Base-by-base conservation (phyloP, 2,113 vertebrate genomes). In the Vulpes vulpes region DNA sequence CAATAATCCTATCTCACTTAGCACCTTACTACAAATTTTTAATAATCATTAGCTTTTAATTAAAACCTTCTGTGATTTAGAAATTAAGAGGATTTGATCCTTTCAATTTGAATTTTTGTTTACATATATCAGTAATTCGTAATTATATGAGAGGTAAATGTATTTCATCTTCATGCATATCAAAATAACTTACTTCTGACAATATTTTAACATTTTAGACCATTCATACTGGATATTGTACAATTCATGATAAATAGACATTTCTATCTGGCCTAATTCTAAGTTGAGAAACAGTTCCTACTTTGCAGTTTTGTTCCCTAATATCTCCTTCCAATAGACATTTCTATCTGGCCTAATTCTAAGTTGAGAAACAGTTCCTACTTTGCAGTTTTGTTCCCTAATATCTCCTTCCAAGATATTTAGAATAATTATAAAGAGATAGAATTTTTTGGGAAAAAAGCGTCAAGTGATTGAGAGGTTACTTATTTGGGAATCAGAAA, bases 61-160 rank as follows among this genome's bases (percentile, higher is more conserved):
- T 94, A 62, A 65, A 90, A 51, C 22, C 10, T 32, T 71, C 43
- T 30, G 3, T 89, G 55, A 64, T 14, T 76, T 90, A 60, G 32
- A 64, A 57, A 84, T 53, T 74, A 79, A 22, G 11, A 80, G 32
- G 17, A 65, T 16, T 76, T 65, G 20, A 38, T 57, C 19, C 9
- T 91, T 69, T 91, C 0, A 57, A 73, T 53, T 90, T 85, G 65
- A 74, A 81, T 97, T 92, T 73, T 51, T 95, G 5, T 91, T 88
- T 83, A 90, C 90, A 51, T 57, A 69, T 83, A 27, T 32, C n/a
- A 88, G 38, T 90, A 90, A 71, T 10, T 95, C 64, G 55, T 38
- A 49, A 32, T 59, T 59, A 85, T 88, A 16, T n/a, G 35, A 89
- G 64, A 76, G 15, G 51, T 43, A 85, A 81, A 73, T 59, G 57